These are phyloP conservation scores for Zele albiditarsus DNA, from an alignment of 2,888 invertebrate species.

Conservation along the genomic window DNA sequence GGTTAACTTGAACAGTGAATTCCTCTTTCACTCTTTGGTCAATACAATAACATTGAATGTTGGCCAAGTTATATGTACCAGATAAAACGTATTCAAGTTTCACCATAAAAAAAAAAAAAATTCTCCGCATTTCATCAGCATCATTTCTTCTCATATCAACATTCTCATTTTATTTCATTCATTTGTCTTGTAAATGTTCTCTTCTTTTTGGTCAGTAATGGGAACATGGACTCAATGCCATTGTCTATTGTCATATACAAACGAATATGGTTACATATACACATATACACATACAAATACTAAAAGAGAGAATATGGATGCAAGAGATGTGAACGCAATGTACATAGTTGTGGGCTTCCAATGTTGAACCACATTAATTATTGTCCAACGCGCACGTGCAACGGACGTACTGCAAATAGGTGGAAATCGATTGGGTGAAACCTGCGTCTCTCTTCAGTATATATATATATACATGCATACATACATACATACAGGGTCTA, in stretches of 20 bases:
- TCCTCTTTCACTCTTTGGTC: background rate
- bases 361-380: constrained; percentile 52
- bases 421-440: constrained; percentile 34
- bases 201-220: too few relatives aligned
- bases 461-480: background rate
- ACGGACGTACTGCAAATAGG: constrained; percentile 45
- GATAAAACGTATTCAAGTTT: too few relatives aligned
- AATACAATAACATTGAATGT: too few relatives aligned
- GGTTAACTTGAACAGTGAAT: constrained; percentile 21
- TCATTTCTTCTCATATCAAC: too few relatives aligned
- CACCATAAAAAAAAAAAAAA: too few relatives aligned
- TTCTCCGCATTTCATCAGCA: too few relatives aligned
- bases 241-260: too few relatives aligned
- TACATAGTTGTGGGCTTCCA: constrained; percentile 11
- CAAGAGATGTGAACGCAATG: background rate
- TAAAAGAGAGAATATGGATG: background rate
- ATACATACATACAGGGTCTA: background rate
- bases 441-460: background rate
- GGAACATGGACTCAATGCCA: too few relatives aligned
- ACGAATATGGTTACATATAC: too few relatives aligned
- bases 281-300: background rate
- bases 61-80: too few relatives aligned
- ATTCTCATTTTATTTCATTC: too few relatives aligned
- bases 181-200: too few relatives aligned
- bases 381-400: constrained; percentile 49